Base-by-base conservation (phyloP, 2,113 vertebrate species). In the Urocolius indicus region DNA sequence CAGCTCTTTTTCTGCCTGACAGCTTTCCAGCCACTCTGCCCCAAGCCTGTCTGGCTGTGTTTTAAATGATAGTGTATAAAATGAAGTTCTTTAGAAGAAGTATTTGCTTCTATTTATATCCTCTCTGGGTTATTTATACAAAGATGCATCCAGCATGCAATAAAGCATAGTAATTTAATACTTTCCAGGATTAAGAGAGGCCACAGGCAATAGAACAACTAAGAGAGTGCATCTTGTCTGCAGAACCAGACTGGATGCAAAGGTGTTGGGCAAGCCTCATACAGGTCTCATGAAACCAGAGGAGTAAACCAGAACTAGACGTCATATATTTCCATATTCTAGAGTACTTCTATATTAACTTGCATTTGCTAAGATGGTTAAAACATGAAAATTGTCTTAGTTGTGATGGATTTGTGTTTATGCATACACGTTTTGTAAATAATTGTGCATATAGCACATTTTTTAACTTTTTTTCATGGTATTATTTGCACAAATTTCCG, bases 21-120 rank as follows among this genome's bases (percentile, higher is more conserved):
- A 41, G 38, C 38, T 41, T 41, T 41, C 38, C 38, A 41, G 38
- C 38, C 38, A 41, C 38, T 41, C 38, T 41, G 12, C 12, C 38
- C 38, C 38, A 41, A 41, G 38, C 38, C 38, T 41, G 38, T 41
- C 38, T 41, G 3, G 32, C 46, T 66, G 5, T 76, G 69, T 16
- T 80, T 89, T 65, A 83, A 91, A 79, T 59, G 23, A 63, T 22
- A 49, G 27, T 36, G 11, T 67, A 32, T 34, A 67, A 91, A 95
- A 76, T 48, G 16, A 94, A 91, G 54, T 80, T 93, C 75, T 87
- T 74, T 59, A 90, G 79, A 79, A 65, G 74, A 94, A 95, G 90
- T 34, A 83, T 93, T 87, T 91, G 41, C 46, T 66, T 89, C 34
- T 9, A 1, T 87, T 93, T 80, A 74, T 83, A 16, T 24, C 9